A percentile compares a stretch with the other conserved stretches of the same genome.
phyloP scores from a whole-genome alignment of 1,140 invertebrate genomes.

The Hyles vespertilio region DNA sequence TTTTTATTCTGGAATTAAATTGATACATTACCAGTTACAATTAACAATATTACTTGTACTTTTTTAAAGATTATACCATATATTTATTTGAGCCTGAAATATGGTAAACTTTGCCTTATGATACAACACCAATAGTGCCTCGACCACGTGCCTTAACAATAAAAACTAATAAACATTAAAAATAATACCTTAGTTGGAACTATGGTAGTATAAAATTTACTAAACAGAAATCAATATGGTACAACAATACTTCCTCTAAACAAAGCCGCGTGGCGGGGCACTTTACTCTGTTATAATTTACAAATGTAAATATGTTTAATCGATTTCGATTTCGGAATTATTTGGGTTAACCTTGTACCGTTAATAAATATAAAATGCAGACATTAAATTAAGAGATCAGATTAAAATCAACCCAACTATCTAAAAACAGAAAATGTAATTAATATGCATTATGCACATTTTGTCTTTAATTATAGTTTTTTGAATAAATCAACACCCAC shows the following conservation, averaged over 20 bases:
- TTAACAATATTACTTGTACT: conserved; percentile 51
- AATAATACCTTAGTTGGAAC: too few species aligned
- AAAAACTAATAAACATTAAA: too few species aligned
- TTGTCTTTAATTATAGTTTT: conserved; percentile 4
- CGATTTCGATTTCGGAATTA: conserved; percentile 13
- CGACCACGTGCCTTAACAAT: too few species aligned
- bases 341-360: conserved; percentile 16
- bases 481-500: neutral
- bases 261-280: too few species aligned
- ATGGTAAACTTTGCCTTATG: conserved; percentile 1
- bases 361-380: conserved; percentile 28
- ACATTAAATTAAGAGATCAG: conserved; percentile 27
- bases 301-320: too few species aligned
- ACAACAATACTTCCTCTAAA: too few species aligned
- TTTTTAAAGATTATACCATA: conserved; percentile 27
- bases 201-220: too few species aligned
- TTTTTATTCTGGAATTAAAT: conserved; percentile 16
- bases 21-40: conserved; percentile 19
- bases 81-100: conserved; percentile 41
- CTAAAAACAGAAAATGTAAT: neutral
- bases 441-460: neutral
- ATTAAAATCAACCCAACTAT: conserved; percentile 19
- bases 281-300: too few species aligned
- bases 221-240: too few species aligned
- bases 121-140: neutral